Evolutionary conservation across 2,113 vertebrate species (phyloP).

Genomic region (Dryoscopus gambensis): DNA sequence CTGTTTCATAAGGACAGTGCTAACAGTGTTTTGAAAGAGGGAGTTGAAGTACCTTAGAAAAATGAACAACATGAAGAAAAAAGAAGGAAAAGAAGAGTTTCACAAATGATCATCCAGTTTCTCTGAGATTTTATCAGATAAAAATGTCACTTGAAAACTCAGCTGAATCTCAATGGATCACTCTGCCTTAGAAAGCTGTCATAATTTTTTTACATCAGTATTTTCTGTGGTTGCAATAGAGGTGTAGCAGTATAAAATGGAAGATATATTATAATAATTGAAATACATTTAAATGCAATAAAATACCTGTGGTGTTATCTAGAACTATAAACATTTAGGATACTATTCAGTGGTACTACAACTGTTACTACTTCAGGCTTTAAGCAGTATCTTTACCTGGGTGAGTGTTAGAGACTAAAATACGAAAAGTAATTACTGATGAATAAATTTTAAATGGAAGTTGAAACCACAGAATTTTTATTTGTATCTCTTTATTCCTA

Average conservation of each 20-base stretch:
- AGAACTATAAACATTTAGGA: neutral
- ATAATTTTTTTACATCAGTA: neutral
- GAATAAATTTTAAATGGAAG: neutral
- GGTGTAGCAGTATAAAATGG: neutral
- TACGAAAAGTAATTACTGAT: neutral
- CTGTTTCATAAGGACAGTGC: neutral
- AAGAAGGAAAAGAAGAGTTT: neutral
- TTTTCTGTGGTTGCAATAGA: neutral
- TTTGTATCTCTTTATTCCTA: neutral
- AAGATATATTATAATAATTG: neutral
- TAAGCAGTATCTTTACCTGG: neutral
- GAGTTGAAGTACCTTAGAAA: neutral
- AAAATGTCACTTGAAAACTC: neutral
- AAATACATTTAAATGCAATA: neutral
- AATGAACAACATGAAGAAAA: neutral
- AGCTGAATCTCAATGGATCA: neutral
- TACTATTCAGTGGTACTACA: neutral
- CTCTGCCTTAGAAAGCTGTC: neutral
- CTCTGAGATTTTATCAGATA: neutral
- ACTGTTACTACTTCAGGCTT: neutral
- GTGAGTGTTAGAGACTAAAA: neutral
- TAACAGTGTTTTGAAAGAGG: neutral
- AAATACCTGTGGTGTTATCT: neutral
- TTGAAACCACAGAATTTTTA: neutral
- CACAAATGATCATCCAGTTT: neutral